A percentile compares a stretch with the other conserved stretches of the same genome.
Conservation (phyloP, 2,113 vertebrate genomes). For the Lynx canadensis region DNA sequence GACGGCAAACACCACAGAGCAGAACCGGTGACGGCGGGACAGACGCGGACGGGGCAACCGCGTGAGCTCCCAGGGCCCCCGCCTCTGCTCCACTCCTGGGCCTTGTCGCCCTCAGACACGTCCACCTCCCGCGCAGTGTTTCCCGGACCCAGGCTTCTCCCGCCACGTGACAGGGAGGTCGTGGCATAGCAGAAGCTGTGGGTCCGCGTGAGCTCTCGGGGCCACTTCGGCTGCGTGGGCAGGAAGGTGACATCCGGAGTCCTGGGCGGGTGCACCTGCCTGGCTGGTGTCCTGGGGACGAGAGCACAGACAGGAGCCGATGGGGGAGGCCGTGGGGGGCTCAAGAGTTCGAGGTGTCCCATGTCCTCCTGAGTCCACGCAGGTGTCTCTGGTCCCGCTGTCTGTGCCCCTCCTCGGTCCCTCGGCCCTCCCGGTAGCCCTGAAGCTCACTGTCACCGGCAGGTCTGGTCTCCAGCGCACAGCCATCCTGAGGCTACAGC, state of each 20-base stretch:
- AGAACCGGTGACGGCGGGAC: not conserved
- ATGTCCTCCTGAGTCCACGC: too few species aligned
- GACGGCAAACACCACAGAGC: not conserved
- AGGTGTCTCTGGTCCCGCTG: not conserved
- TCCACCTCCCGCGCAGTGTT: too few species aligned
- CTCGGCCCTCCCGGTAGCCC: not conserved
- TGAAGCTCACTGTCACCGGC: not conserved
- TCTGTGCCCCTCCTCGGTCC: not conserved
- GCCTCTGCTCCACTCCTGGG: not conserved
- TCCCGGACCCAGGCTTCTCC: not conserved
- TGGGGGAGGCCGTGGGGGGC: not conserved
- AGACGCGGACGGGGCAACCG: not conserved
- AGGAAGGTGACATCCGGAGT: not conserved
- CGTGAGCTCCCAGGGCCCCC: not conserved
- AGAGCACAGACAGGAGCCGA: not conserved
- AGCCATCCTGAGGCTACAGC: not conserved
- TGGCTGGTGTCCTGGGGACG: not conserved
- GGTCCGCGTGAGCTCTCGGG: not conserved
- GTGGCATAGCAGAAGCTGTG: not conserved
- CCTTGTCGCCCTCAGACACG: rapidly evolving
- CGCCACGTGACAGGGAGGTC: not conserved
- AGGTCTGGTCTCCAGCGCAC: not conserved
- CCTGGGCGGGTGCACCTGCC: not conserved
- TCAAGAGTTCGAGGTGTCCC: too few species aligned
- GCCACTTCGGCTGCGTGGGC: not conserved